Percentiles rank a stretch among this genome's conserved stretches.
Evolutionary conservation across 2,113 vertebrate species (phyloP).

Genomic region (Choloepus hoffmanni): DNA sequence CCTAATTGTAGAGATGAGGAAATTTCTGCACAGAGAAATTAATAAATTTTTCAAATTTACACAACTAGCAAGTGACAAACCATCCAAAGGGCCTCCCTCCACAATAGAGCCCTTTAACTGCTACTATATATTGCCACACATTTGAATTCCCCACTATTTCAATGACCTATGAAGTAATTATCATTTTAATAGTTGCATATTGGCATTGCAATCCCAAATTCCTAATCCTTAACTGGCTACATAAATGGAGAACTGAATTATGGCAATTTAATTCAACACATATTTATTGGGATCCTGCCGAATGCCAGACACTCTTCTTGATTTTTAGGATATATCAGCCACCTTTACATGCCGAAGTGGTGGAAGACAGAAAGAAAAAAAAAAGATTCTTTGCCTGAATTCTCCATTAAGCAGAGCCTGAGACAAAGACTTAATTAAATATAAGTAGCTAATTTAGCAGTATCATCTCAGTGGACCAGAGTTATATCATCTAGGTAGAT

Average conservation of each 20-base stretch:
- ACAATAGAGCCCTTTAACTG: neutral
- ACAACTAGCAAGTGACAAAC: neutral
- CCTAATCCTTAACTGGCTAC: conserved; percentile 8
- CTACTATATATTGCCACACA: neutral
- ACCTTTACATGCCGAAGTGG: neutral
- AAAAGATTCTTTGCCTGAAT: neutral
- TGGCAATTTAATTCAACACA: neutral
- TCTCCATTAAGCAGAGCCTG: neutral
- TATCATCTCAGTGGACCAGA: neutral
- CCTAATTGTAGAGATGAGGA: neutral
- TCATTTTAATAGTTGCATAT: neutral
- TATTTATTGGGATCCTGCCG: neutral
- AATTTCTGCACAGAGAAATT: neutral
- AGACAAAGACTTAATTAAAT: neutral
- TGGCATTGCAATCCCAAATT: neutral
- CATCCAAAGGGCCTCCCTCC: neutral
- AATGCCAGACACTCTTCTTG: neutral
- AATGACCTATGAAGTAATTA: neutral
- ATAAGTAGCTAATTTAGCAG: neutral
- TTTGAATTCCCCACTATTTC: neutral
- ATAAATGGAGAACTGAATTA: neutral
- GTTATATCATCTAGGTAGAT: neutral
- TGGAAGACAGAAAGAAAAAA: neutral
- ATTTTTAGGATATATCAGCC: neutral
- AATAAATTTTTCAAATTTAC: neutral